Base-by-base conservation (phyloP, 1,140 invertebrate species). In the Drosophila serrata region DNA sequence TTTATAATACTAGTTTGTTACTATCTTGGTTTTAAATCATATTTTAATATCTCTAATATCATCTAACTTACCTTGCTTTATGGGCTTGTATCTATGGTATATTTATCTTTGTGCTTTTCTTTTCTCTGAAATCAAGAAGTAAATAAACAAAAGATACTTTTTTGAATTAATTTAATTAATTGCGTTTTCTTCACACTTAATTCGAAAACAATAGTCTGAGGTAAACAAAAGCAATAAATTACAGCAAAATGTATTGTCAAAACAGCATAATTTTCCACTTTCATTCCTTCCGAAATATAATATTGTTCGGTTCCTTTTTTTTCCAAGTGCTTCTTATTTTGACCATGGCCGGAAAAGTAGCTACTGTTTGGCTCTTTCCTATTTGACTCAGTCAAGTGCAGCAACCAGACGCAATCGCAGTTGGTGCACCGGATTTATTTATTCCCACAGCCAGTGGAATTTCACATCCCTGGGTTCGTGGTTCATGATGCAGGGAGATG, bases 391-490 rank as follows among this genome's bases (percentile, higher is more conserved):
- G 55, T 63, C 53, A 59, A 67, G 39, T 60, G 53, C 63, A 39
- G 43, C n/a, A 65, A 19, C 19, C 19, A 24, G 56, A 9, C 33
- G 27, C 29, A 69, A 29, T 82, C 17, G 46, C 17, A n/a, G 62
- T 40, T 37, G 58, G 53, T 37, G 46, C 46, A 69, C 37, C 70
- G n/a, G 27, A 40, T 65, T 86, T 81, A 81, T 81, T 79, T 86
- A 72, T 86, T 75, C 72, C 69, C 29, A 8, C 22, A 59, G 53
- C 69, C 43, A 61, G 53, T 64, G 60, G 65, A 45, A 33, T 73
- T 56, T 29, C 60, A 24, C 49, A 27, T 12, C 33, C 8, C 33
- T 49, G 27, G 29, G 24, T 24, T 37, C 46, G 29, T 27, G 58
- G 24, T 27, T 63, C 48, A 29, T 29, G 53, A 17, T 31, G 49